Base-by-base conservation (phyloP, 2,797 vertebrate species). In the Parotocinclus haroldoi region DNA sequence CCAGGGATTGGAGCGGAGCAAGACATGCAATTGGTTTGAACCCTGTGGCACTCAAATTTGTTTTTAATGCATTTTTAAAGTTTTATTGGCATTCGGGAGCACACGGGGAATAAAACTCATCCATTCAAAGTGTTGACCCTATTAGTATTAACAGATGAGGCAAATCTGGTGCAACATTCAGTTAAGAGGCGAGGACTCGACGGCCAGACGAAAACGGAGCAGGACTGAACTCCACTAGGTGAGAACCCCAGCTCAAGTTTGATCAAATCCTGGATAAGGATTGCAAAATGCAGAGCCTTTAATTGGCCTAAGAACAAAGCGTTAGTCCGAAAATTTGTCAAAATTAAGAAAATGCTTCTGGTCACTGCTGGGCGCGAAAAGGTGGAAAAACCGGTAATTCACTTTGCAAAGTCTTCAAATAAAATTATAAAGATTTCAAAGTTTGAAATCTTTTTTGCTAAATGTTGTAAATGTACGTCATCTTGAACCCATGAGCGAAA, bases 1-100 rank as follows among this genome's bases (percentile, higher is more conserved):
- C 70, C 16, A 51, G 79, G 75, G 77, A 79, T 18, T 58, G 63
- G 12, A 16, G 73, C 60, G 7, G 70, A 68, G 61, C 18, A 7
- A 63, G 66, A 40, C 72, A 59, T 45, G 58, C 66, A 65, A 79
- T 76, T 76, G 77, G 75, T 75, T 76, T 77, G 73, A 79, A 74
- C 79, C 77, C 71, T 49, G 63, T 72, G 77, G 71, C 51, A 53
- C 68, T 77, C 75, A 77, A 77, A 80, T 81, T 81, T 77, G 72
- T 75, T 75, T 79, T 77, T 79, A 79, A 77, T 79, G 77, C 75
- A 77, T 79, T 79, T 77, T 78, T 78, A 74, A 78, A 80, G 68
- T 77, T 80, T 78, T 77, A 74, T 73, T 72, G 73, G 50, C 75
- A 68, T 77, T 77, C 71, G 50, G 72, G 67, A 60, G 69, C 79